These are phyloP conservation scores for Nematostella vectensis DNA, from an alignment of 92 coral and sea anemone species.

Conservation along the genomic window DNA sequence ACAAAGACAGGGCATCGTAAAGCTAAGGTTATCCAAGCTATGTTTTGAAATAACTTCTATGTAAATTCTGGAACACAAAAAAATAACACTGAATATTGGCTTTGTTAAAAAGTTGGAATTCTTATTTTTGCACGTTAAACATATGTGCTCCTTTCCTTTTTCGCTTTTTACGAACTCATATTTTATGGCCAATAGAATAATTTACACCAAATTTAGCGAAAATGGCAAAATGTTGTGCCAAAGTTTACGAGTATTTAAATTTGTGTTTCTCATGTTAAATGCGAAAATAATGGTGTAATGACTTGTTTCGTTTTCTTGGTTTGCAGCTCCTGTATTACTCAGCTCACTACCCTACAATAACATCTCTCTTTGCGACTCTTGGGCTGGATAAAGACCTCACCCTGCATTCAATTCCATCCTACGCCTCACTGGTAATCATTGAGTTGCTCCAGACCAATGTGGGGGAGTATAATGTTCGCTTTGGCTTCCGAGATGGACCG, in stretches of 20 bases:
- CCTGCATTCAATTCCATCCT: conserved; percentile 51
- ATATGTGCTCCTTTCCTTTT: too few relatives aligned
- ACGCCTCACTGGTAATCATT: conserved; percentile 52
- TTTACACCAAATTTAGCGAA: too few relatives aligned
- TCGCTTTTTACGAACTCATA: too few relatives aligned
- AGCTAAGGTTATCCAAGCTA: conserved; percentile 45
- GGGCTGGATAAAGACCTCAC: conserved; percentile 37
- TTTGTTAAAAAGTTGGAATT: neutral
- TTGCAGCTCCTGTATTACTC: conserved; percentile 64
- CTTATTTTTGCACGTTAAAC: too few relatives aligned
- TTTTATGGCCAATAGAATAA: too few relatives aligned
- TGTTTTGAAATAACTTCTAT: neutral
- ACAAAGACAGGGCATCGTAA: conserved; percentile 8
- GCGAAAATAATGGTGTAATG: too few relatives aligned
- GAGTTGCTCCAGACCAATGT: conserved; percentile 28
- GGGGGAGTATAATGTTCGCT: conserved; percentile 24
- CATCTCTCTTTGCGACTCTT: conserved; percentile 56
- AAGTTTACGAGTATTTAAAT: too few relatives aligned
- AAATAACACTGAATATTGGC: too few relatives aligned
- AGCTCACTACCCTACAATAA: conserved; percentile 66
- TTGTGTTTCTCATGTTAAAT: too few relatives aligned
- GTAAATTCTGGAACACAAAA: neutral
- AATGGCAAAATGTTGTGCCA: too few relatives aligned
- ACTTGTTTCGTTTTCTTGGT: too few relatives aligned
- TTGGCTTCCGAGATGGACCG: conserved; percentile 58